Percentiles rank a stretch among this genome's conserved stretches.
These are phyloP conservation scores for Stenotaenia linearis DNA, from an alignment of 2,888 invertebrate species.

Conservation along the genomic window DNA sequence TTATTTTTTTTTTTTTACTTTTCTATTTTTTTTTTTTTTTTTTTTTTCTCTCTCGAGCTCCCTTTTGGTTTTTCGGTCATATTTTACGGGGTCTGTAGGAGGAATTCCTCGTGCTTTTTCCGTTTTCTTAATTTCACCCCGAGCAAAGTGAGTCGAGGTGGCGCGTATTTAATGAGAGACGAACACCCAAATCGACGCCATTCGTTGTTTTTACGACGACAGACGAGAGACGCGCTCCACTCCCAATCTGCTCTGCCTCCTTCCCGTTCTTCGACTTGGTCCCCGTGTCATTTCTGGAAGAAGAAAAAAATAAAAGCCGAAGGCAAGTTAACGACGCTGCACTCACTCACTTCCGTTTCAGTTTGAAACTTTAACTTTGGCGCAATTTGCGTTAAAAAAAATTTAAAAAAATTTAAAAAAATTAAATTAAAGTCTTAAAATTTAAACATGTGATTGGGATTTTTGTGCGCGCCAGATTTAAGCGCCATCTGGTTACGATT, in stretches of 20 bases:
- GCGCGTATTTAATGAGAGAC: slow-evolving; percentile 18
- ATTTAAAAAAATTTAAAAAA: no score
- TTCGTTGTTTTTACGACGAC: slow-evolving; percentile 26
- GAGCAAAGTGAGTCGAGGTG: slow-evolving; percentile 3
- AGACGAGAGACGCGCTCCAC: background rate
- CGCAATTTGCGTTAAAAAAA: no score
- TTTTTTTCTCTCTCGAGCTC: background rate
- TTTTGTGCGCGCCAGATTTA: no score
- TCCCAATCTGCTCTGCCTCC: background rate
- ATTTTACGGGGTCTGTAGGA: background rate
- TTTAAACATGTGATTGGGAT: no score
- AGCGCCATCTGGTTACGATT: background rate
- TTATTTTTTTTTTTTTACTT: background rate
- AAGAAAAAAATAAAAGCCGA: background rate
- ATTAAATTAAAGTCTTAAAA: no score
- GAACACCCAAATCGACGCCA: slow-evolving; percentile 26
- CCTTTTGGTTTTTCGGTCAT: background rate
- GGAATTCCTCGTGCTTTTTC: background rate
- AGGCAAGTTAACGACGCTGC: background rate
- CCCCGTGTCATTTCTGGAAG: background rate
- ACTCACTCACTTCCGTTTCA: background rate
- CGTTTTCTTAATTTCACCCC: background rate
- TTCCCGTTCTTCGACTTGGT: background rate
- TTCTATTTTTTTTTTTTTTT: no score
- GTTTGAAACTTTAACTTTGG: no score